Evolutionary conservation across 2,888 invertebrate species (phyloP).

Genomic region (Polietes domitor): DNA sequence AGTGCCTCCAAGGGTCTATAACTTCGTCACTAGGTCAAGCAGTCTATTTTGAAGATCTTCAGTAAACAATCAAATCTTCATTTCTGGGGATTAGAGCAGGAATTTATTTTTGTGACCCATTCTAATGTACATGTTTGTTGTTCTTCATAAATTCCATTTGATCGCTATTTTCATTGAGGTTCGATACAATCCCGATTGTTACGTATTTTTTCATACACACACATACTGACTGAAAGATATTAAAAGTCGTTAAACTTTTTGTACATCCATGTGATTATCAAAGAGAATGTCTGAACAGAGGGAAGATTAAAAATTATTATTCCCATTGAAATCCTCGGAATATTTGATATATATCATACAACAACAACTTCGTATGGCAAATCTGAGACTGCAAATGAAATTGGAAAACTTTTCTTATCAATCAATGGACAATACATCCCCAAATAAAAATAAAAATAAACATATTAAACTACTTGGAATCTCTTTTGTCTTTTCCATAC

Average conservation of each 20-base stretch:
- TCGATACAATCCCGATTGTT: too few relatives aligned
- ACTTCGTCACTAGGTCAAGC: too few relatives aligned
- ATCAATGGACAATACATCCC: constrained; percentile 10
- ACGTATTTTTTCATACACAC: too few relatives aligned
- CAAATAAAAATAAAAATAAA: constrained; percentile 14
- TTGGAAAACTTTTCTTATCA: constrained; percentile 32
- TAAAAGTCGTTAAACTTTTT: not conserved
- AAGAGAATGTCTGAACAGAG: not conserved
- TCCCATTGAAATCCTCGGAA: not conserved
- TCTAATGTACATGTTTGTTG: too few relatives aligned
- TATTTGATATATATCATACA: not conserved
- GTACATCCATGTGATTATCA: not conserved
- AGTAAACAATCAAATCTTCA: too few relatives aligned
- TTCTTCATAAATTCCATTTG: too few relatives aligned
- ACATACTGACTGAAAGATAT: too few relatives aligned
- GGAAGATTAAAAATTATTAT: not conserved
- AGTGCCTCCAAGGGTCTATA: too few relatives aligned
- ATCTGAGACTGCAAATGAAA: not conserved
- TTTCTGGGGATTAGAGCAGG: too few relatives aligned
- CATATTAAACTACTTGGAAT: not conserved
- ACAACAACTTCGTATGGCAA: not conserved
- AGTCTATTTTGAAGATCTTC: too few relatives aligned
- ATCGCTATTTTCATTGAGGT: too few relatives aligned
- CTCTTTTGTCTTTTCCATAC: not conserved
- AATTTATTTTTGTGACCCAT: too few relatives aligned